phyloP scores from a whole-genome alignment of 2,113 vertebrate species.

The Myrmecobius fasciatus region DNA sequence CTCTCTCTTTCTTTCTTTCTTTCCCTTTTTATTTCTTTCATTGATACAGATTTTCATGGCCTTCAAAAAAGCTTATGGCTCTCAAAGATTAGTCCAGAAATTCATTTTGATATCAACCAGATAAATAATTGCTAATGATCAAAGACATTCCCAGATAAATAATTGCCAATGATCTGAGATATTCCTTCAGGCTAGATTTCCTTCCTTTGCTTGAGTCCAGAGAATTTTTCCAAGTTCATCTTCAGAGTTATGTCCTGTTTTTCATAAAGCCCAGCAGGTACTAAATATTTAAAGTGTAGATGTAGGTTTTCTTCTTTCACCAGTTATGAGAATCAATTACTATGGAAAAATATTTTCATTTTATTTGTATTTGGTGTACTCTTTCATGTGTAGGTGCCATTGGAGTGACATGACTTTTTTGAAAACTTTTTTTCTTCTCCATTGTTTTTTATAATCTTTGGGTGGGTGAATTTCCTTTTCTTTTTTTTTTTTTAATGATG shows the following conservation, averaged over 20 bases:
- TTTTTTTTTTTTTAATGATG: not conserved
- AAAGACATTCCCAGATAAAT: not conserved
- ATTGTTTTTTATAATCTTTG: not conserved
- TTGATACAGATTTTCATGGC: not conserved
- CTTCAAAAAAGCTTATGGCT: not conserved
- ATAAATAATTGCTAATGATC: not conserved
- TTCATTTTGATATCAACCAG: not conserved
- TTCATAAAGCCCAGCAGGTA: not conserved
- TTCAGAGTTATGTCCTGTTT: not conserved
- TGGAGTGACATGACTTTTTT: not conserved
- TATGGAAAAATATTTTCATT: not conserved
- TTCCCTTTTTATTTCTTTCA: no score
- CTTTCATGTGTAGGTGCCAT: not conserved
- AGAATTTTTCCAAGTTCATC: not conserved
- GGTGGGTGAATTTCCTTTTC: not conserved
- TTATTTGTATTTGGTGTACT: not conserved
- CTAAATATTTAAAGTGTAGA: not conserved
- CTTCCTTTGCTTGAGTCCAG: not conserved
- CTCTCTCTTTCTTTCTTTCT: no score
- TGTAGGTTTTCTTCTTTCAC: not conserved
- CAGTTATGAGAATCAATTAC: not conserved
- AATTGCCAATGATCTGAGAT: not conserved
- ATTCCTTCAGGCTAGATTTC: not conserved
- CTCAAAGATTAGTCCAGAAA: not conserved
- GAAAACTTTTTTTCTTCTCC: not conserved